Percentiles rank a stretch among this genome's conserved stretches.
Evolutionary conservation across 2,113 vertebrate genomes (phyloP).

Genomic region (Dicerorhinus sumatrensis): DNA sequence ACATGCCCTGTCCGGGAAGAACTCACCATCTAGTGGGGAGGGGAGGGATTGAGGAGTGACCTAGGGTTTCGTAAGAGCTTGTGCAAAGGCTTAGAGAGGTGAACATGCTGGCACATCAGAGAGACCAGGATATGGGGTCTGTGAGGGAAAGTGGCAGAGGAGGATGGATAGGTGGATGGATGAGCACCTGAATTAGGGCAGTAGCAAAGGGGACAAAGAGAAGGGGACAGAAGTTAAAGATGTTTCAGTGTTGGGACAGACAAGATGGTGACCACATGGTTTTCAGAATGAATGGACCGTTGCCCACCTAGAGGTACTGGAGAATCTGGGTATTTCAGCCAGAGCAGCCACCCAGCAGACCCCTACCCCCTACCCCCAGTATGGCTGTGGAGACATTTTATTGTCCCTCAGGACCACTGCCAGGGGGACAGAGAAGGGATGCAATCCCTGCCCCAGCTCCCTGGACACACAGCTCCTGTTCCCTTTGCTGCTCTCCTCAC

Average conservation of each 20-base stretch:
- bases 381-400: background rate
- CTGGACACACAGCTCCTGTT: background rate
- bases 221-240: background rate
- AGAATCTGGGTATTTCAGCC: background rate
- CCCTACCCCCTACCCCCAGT: background rate
- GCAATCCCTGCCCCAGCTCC: background rate
- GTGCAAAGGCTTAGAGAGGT: background rate
- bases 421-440: background rate
- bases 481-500: background rate
- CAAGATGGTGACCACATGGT: background rate
- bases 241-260: background rate
- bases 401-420: background rate
- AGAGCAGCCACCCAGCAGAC: background rate
- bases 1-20: background rate
- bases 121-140: background rate
- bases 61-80: background rate
- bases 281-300: background rate
- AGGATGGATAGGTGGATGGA: background rate
- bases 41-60: accelerated
- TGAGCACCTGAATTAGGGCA: background rate
- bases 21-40: background rate
- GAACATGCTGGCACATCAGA: background rate
- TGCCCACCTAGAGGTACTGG: background rate
- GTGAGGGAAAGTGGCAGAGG: background rate
- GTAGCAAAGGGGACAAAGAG: background rate